Evolutionary conservation across 2,113 vertebrate species (phyloP).

Genomic region (Mesitornis unicolor): DNA sequence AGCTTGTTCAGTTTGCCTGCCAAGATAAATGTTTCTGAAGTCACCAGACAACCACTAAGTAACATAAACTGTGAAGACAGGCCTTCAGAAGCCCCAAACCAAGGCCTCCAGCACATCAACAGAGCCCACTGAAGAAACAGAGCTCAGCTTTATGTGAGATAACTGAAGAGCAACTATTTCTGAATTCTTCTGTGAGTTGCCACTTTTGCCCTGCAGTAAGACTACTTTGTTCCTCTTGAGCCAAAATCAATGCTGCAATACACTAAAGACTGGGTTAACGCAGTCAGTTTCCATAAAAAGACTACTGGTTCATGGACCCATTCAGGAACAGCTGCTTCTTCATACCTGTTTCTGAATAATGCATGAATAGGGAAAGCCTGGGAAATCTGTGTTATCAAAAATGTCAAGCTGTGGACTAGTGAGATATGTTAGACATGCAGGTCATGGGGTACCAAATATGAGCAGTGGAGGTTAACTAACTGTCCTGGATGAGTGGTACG

Average conservation of each 20-base stretch:
- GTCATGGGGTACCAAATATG: neutral
- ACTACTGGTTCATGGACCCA: neutral
- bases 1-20: neutral
- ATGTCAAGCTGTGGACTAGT: neutral
- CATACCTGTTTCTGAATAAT: neutral
- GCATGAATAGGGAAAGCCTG: neutral
- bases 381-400: neutral
- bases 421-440: neutral
- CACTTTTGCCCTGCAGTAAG: neutral
- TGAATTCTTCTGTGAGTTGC: neutral
- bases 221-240: neutral
- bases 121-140: neutral
- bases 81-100: neutral
- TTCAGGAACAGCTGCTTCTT: neutral
- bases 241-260: neutral
- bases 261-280: neutral
- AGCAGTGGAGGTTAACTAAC: neutral
- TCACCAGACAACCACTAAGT: neutral
- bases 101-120: neutral
- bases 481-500: neutral
- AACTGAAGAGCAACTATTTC: neutral
- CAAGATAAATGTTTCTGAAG: slow-evolving; percentile 23
- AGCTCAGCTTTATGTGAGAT: neutral
- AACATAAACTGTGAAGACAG: neutral
- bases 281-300: neutral